Base-by-base conservation (phyloP, 2,888 invertebrate species). In the Eupelmus urozonus region DNA sequence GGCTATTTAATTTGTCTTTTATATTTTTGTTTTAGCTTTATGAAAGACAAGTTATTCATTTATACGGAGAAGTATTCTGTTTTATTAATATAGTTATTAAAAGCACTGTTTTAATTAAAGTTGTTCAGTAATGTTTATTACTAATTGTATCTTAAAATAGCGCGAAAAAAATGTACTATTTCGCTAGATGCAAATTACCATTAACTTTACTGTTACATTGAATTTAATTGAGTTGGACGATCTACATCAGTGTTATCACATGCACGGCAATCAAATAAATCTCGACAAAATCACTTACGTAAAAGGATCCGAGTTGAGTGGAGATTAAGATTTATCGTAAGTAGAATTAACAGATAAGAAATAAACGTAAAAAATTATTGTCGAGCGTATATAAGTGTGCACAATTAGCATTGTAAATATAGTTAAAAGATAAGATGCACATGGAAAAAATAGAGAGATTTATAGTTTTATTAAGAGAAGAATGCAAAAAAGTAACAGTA, bases 291-390 rank as follows among this genome's bases (percentile, higher is more conserved):
- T 62, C 20, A 53, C 34, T 53, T 51, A 51, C 65, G 51, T 34
- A 55, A 63, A 63, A 23, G 29, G 20, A 45, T 65, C 65, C 13
- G 23, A 72, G 20, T 72, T 25, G 18, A 62, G 18, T 18, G 53
- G n/a, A 53, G 40, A 63, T 72, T 27, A 72, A 72, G 42, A 72
- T 63, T 72, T 55, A 63, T 72, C 27, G 20, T 29, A 9, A 51
- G 20, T 25, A 51, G 20, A 42, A 75, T 53, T 51, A 67, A 0
- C 23, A 67, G 51, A 67, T 51, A 67, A 42, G 34, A 53, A 34
- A 40, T 34, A 27, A n/a, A 60, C 25, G 27, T 59, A 42, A 51
- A 60, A 59, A 74, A 66, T 59, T 23, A 60, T 29, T 25, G 34
- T 59, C 59, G n/a, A 57, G 57, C 1, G n/a, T n/a, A 18, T 23